A percentile compares a stretch with the other conserved stretches of the same genome.
Conservation (phyloP, 2,113 vertebrate genomes). For the Copsychus sechellarum region DNA sequence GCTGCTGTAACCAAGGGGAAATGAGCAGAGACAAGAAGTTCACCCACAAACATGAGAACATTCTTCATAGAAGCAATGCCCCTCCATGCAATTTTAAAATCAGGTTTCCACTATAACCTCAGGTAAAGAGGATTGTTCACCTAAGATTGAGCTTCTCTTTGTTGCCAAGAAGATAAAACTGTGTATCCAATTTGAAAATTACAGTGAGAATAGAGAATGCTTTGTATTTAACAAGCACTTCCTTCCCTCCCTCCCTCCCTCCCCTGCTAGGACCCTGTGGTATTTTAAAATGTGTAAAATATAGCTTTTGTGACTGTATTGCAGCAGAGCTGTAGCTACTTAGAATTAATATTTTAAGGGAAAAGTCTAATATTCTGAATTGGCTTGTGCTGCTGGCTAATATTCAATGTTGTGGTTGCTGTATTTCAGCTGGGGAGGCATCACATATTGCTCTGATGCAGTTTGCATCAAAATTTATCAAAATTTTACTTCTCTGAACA, state of each 20-base stretch:
- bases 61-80: not conserved
- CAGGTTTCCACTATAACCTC: not conserved
- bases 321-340: not conserved
- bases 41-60: not conserved
- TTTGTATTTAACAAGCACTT: not conserved
- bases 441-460: not conserved
- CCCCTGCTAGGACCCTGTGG: not conserved
- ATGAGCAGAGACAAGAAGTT: not conserved
- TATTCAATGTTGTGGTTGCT: not conserved
- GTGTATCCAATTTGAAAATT: not conserved
- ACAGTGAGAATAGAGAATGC: not conserved
- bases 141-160: not conserved
- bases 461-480: not conserved
- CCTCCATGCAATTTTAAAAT: not conserved
- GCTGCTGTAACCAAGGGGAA: conserved; percentile 52
- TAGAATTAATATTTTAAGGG: not conserved
- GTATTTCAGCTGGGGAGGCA: not conserved
- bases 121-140: not conserved
- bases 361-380: not conserved
- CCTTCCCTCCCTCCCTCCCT: not conserved
- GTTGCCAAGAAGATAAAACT: not conserved
- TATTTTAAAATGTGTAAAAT: not conserved
- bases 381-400: not conserved
- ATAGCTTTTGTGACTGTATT: not conserved
- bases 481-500: not conserved